Evolutionary conservation across 2,888 invertebrate genomes (phyloP).

Genomic region (Psylliodes chrysocephalus): DNA sequence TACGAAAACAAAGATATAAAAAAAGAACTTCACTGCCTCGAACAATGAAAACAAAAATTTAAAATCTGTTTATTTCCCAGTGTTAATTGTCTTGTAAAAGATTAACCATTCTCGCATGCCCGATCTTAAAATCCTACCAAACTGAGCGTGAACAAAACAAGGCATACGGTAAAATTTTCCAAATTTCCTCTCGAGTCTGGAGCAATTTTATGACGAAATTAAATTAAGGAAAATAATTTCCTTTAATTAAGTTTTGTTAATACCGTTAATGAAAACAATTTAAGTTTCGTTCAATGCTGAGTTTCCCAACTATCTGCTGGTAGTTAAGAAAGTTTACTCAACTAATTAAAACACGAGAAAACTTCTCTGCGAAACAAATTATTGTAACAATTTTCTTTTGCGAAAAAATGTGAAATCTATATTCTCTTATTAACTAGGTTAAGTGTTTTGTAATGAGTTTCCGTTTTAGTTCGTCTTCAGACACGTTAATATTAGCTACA

Average conservation of each 20-base stretch:
- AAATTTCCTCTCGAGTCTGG: conserved; percentile 14
- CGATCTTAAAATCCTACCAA: conserved; percentile 3
- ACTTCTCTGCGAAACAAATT: conserved; percentile 38
- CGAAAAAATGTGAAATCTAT: conserved; percentile 43
- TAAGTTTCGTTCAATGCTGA: conserved; percentile 39
- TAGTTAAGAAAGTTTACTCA: conserved; percentile 41
- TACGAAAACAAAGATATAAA: too few species aligned
- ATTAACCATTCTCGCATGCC: conserved; percentile 7
- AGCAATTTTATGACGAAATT: conserved; percentile 33
- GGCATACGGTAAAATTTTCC: conserved; percentile 21
- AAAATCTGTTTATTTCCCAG: too few species aligned
- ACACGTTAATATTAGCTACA: not conserved
- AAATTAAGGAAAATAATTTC: conserved; percentile 40
- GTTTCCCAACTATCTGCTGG: conserved; percentile 42
- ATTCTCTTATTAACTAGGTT: conserved; percentile 38
- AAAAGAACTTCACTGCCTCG: too few species aligned
- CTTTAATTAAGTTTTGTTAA: conserved; percentile 41
- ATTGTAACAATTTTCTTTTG: conserved; percentile 39
- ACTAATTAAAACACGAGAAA: conserved; percentile 41
- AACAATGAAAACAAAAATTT: too few species aligned
- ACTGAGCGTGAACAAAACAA: conserved; percentile 10
- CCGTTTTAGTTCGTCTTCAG: not conserved
- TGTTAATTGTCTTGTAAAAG: not conserved
- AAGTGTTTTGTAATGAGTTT: conserved; percentile 33
- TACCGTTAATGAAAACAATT: conserved; percentile 43